Evolutionary conservation across 2,113 vertebrate species (phyloP), one percentile per base, ranked within the genome.

Genomic region (Boulengeromyrus knoepffleri): DNA sequence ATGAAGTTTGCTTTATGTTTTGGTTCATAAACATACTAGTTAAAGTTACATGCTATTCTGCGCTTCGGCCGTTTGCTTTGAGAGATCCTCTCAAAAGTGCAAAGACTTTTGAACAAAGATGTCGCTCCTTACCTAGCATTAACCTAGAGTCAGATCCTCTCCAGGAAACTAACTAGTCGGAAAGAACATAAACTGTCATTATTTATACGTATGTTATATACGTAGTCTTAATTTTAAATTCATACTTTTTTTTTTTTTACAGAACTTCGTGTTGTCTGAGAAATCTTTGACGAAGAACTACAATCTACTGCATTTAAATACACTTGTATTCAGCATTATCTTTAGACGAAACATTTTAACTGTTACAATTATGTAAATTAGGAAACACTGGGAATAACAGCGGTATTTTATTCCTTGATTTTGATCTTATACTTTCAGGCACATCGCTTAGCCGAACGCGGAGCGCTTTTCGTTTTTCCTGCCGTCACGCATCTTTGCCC

Each of bases 51-150:
- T 89, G 77, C 90, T 89, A 91, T 42, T 56, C 53, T 39, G 85
- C 86, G 70, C 88, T 70, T 52, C 66, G 66, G 45, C 80, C 45
- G 77, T 90, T 56, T 53, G 15, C 58, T 87, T 56, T 56, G 31
- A 91, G 92, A 87, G 90, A 92, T 90, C 90, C 47, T 92, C 89
- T 91, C 52, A 92, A 52, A 92, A 92, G 83, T 91, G n/a, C 66
- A 8, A 9, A 31, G 2, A 0, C 31, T 5, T 5, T 1, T 6
- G 17, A 77, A 56, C 50, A 88, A 85, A 80, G n/a, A 80, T n/a
- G 80, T 3, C 24, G 12, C 17, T 66, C 8, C 87, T n/a, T 88
- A 45, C 36, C 56, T 17, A 80, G 36, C 36, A 17, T 19, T 80
- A 80, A 80, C 13, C 31, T 5, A 80, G 36, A 39, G 74, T 42